These are phyloP conservation scores for Cylas formicarius DNA, from an alignment of 1,140 invertebrate genomes.

Conservation along the genomic window DNA sequence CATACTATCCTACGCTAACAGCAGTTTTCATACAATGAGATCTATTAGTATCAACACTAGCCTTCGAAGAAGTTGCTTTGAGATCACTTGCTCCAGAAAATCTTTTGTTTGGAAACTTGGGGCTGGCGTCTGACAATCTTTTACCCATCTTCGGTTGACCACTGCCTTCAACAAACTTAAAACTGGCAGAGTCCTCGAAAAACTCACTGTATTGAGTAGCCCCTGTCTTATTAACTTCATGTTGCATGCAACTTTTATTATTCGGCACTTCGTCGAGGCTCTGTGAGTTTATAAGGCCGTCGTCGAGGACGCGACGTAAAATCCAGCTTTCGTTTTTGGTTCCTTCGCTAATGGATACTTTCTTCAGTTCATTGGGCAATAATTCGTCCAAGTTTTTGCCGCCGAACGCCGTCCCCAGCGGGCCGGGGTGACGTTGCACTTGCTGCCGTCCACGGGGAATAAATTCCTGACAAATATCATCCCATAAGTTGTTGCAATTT, in stretches of 20 bases:
- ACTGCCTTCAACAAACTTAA: constrained; percentile 22
- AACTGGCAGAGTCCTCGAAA: constrained; percentile 27
- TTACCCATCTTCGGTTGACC: constrained; percentile 18
- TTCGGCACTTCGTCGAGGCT: too few relatives aligned
- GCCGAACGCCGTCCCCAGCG: constrained; percentile 41
- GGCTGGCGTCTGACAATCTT: constrained; percentile 28
- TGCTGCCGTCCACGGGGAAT: constrained; percentile 80
- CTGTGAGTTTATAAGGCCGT: too few relatives aligned
- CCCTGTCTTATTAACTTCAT: constrained; percentile 4
- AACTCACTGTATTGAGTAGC: constrained; percentile 15
- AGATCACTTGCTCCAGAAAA: constrained; percentile 21
- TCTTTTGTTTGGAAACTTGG: constrained; percentile 24
- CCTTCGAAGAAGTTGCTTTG: constrained; percentile 19
- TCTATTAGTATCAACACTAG: constrained; percentile 16
- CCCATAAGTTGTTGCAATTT: constrained; percentile 7
- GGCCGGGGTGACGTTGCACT: constrained; percentile 68
- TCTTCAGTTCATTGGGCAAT: constrained; percentile 61
- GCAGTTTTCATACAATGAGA: constrained; percentile 9
- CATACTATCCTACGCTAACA: constrained; percentile 4
- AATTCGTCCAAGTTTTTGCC: constrained; percentile 45
- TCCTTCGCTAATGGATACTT: constrained; percentile 63
- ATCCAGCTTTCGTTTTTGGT: constrained; percentile 59
- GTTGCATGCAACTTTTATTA: constrained; percentile 18
- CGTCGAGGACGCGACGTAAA: constrained; percentile 47
- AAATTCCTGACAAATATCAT: constrained; percentile 61